Evolutionary conservation across 1,140 invertebrate genomes (phyloP), one percentile per base, ranked within the genome.

Genomic region (Wiebesia pumilae): DNA sequence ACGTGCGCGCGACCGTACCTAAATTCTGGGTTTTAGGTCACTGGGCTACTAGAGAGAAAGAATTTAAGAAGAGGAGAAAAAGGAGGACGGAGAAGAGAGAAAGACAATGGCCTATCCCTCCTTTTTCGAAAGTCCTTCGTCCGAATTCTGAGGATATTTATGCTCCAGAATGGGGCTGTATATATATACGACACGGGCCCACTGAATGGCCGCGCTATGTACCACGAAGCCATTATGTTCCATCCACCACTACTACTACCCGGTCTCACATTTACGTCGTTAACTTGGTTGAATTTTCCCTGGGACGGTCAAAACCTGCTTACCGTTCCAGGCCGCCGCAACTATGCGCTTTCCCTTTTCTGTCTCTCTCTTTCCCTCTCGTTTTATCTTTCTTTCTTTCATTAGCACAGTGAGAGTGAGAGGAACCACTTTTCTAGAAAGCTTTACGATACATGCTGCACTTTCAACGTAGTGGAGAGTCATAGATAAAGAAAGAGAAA

Each of bases 1-100:
- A 33, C 10, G 35, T 12, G 71, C 33, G 51, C 65, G 81, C 58
- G 69, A 51, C 71, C 43, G 40, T 21, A 78, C 27, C 10, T 12
- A 84, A 43, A 84, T 79, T 14, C 54, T n/a, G 71, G 71, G 19
- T 84, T 84, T 81, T 85, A 80, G 84, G 84, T 85, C 78, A 85
- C 84, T 85, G 84, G 84, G 84, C 77, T 78, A 84, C 58, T 84
- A 40, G 83, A 67, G 75, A 69, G 30, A 35, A 80, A 30, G 30
- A 83, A 73, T 35, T 7, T 51, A n/a, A 1, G 54, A 27, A 51
- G 38, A 71, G 40, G 30, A 58, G 43, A 4, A 33, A 65, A n/a
- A 81, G 40, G 65, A 51, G n/a, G 24, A 73, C 24, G 38, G 21
- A 30, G 16, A 62, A 27, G 16, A 65, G 79, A 14, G 38, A 67